phyloP scores from a whole-genome alignment of 2,797 vertebrate genomes.

The Sciaenops ocellatus region DNA sequence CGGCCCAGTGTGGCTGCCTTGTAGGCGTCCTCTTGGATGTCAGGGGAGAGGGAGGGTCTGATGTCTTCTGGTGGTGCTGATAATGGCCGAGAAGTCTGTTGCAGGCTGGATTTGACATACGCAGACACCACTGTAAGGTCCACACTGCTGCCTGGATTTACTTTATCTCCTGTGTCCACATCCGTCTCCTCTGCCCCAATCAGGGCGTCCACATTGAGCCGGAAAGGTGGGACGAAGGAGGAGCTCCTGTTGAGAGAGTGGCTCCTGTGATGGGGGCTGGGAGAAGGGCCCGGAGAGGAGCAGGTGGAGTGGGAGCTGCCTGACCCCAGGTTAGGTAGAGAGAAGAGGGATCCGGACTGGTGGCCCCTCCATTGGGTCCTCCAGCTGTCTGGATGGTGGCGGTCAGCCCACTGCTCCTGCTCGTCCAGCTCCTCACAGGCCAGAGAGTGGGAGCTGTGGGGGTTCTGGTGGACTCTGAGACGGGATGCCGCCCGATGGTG shows the following conservation, averaged over 20 bases:
- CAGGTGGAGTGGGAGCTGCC: conserved; percentile 74
- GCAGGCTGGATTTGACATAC: conserved; percentile 77
- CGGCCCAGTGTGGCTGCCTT: conserved; percentile 55
- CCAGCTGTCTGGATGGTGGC: conserved; percentile 51
- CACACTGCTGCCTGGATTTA: conserved; percentile 80
- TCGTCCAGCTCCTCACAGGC: conserved; percentile 64
- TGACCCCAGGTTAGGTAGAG: conserved; percentile 84
- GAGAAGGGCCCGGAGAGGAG: conserved; percentile 75
- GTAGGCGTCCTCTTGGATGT: conserved; percentile 48
- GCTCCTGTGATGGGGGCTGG: conserved; percentile 62
- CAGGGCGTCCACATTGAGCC: conserved; percentile 89
- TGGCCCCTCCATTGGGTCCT: conserved; percentile 79
- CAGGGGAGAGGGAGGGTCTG: conserved; percentile 64
- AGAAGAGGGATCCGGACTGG: conserved; percentile 90
- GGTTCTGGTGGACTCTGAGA: conserved; percentile 68
- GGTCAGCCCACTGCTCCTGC: conserved; percentile 63
- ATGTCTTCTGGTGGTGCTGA: conserved; percentile 75
- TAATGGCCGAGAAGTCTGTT: conserved; percentile 65
- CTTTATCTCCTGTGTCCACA: conserved; percentile 92
- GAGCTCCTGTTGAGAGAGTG: conserved; percentile 62
- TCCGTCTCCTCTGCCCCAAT: conserved; percentile 93
- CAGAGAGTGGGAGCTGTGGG: conserved; percentile 64
- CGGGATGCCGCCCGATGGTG: conserved; percentile 64
- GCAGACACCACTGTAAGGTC: conserved; percentile 94
- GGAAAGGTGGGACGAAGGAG: conserved; percentile 78